Evolutionary conservation across 2,113 vertebrate species (phyloP), one percentile per base, ranked within the genome.

Genomic region (Leptobrachium leishanense): DNA sequence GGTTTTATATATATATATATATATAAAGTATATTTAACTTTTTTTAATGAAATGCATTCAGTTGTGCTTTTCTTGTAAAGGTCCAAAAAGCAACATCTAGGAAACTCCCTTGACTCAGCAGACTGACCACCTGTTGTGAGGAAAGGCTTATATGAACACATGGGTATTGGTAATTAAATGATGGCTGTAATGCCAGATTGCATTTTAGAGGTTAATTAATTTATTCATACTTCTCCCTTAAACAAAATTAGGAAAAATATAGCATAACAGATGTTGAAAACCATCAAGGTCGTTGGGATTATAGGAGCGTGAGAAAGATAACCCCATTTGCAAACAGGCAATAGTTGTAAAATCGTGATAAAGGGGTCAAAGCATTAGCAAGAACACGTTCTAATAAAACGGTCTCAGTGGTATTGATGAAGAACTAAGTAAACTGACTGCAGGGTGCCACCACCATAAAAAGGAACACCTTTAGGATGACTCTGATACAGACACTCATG

Each of bases 241-340:
- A 84, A 69, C 85, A 88, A 63, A 84, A 85, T 84, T 84, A 57
- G 76, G 46, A 76, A 82, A 81, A 42, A 82, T 66, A 72, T 75
- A 71, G 73, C 55, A 83, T 84, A 88, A 76, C 86, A 88, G 87
- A 88, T 86, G 88, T 87, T 86, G 79, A 41, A 84, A 72, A 83
- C 83, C 20, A 55, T 82, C 84, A 86, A 86, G 86, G 83, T 85
- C 86, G 81, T 74, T 62, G 81, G 84, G 74, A 84, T 76, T 86
- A 86, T 82, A 86, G 81, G 83, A 84, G 82, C 82, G 76, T 82
- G 81, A 84, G 83, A 67, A 79, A 80, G 72, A 50, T 50, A 79
- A 41, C 68, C 82, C 72, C 72, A 67, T 70, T 81, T 77, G 79
- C 84, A 80, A 6, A 0, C 75, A 84, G 86, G 85, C 81, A 81